phyloP scores from a whole-genome alignment of 1,140 invertebrate genomes.

The Drosophila setifemur region DNA sequence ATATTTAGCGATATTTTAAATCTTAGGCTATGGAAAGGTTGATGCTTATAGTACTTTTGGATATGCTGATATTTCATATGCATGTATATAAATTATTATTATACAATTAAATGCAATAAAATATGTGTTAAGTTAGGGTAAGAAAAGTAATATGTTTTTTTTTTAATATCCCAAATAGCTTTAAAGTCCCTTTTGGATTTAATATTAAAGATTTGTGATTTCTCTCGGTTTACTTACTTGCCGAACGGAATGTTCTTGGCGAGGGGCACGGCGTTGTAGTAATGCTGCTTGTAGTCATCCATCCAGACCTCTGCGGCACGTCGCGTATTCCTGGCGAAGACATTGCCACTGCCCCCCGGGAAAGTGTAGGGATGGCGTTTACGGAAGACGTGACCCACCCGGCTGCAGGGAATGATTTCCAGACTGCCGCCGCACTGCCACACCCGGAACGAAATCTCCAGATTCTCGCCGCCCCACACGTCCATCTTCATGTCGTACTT shows the following conservation, averaged over 20 bases:
- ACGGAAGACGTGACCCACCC: conserved; percentile 94
- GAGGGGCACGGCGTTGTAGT: conserved; percentile 93
- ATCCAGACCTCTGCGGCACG: conserved; percentile 97
- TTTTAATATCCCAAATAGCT: too few species aligned
- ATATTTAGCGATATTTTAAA: background rate
- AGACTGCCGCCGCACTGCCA: conserved; percentile 98
- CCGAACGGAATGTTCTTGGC: conserved; percentile 94
- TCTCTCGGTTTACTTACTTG: conserved; percentile 88
- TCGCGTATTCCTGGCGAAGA: conserved; percentile 94
- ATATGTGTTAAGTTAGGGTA: too few species aligned
- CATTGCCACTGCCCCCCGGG: conserved; percentile 94
- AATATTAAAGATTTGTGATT: background rate
- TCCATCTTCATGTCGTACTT: conserved; percentile 99
- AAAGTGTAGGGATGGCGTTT: conserved; percentile 98
- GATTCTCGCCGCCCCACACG: conserved; percentile 91
- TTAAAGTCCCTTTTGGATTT: too few species aligned
- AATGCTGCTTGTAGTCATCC: conserved; percentile 96
- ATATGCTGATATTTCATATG: too few species aligned
- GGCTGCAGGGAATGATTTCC: conserved; percentile 96
- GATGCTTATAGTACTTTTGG: too few species aligned
- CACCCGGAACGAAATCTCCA: conserved; percentile 88
- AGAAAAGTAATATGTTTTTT: too few species aligned
- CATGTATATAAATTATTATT: too few species aligned
- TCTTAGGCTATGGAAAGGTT: too few species aligned
- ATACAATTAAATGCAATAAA: too few species aligned